Evolutionary conservation across 2,888 invertebrate species (phyloP).

Genomic region (Agonopterix heracliana): DNA sequence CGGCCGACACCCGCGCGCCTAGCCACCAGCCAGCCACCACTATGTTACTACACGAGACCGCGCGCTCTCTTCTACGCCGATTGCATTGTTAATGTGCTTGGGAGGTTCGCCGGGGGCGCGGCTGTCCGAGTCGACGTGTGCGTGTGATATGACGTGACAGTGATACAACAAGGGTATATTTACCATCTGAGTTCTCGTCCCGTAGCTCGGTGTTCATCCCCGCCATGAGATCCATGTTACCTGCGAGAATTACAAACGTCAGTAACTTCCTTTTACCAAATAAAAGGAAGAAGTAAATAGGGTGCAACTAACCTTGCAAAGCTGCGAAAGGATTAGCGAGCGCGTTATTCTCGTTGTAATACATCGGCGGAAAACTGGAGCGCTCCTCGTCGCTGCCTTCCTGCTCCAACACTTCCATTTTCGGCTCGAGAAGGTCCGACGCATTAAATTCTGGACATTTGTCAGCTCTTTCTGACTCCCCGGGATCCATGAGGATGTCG

Average conservation of each 20-base stretch:
- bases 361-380: slow-evolving; percentile 57
- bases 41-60: slow-evolving; percentile 24
- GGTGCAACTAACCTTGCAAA: slow-evolving; percentile 48
- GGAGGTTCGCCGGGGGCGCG: slow-evolving; percentile 74
- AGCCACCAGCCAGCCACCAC: slow-evolving; percentile 37
- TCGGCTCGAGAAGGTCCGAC: slow-evolving; percentile 77
- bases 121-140: slow-evolving; percentile 74
- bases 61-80: slow-evolving; percentile 54
- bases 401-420: slow-evolving; percentile 83
- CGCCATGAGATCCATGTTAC: slow-evolving; percentile 68
- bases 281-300: neutral
- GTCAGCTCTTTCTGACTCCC: slow-evolving; percentile 56
- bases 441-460: slow-evolving; percentile 66
- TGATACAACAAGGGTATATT: slow-evolving; percentile 38
- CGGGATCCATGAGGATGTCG: slow-evolving; percentile 66
- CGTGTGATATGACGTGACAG: slow-evolving; percentile 66
- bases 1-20: slow-evolving; percentile 71
- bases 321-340: slow-evolving; percentile 70
- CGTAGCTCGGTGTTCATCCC: slow-evolving; percentile 62
- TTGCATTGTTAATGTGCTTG: slow-evolving; percentile 24
- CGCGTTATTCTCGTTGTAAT: slow-evolving; percentile 62
- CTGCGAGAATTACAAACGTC: slow-evolving; percentile 26
- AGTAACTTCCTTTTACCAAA: neutral
- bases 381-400: slow-evolving; percentile 82
- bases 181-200: slow-evolving; percentile 68